These are phyloP conservation scores for Pseudorhombus dupliciocellatus DNA, from an alignment of 2,113 vertebrate species.

Conservation along the genomic window DNA sequence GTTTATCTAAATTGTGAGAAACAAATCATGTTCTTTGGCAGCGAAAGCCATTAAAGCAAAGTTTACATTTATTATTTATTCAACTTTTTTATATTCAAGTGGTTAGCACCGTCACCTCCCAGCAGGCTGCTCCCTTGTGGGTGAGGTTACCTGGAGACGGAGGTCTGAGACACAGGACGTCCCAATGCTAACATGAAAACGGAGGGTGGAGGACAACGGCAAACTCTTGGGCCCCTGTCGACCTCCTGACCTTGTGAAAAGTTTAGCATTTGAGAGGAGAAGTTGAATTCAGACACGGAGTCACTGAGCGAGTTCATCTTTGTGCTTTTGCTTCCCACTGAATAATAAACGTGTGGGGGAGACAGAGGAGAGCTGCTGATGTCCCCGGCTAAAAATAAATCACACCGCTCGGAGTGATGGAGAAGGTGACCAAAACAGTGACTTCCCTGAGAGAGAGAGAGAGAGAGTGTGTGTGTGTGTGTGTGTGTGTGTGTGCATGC, in stretches of 20 bases:
- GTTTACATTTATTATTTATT: too few relatives aligned
- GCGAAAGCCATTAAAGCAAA: too few relatives aligned
- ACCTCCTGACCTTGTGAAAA: neutral
- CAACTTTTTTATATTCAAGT: too few relatives aligned
- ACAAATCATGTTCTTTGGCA: too few relatives aligned
- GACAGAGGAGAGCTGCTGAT: constrained; percentile 15
- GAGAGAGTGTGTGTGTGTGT: constrained; percentile 23
- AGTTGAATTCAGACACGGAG: constrained; percentile 11
- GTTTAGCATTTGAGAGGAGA: constrained; percentile 4
- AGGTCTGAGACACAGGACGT: too few relatives aligned
- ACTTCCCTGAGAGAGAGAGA: constrained; percentile 38
- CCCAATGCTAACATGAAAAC: too few relatives aligned
- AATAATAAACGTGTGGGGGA: constrained; percentile 18
- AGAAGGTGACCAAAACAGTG: constrained; percentile 58
- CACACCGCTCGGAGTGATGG: constrained; percentile 38
- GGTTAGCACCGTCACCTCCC: too few relatives aligned
- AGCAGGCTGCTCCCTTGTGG: too few relatives aligned
- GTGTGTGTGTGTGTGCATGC: constrained; percentile 5
- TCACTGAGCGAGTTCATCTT: constrained; percentile 4
- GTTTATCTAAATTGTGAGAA: too few relatives aligned
- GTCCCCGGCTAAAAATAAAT: constrained; percentile 63
- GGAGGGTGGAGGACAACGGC: neutral
- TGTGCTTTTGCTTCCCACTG: constrained; percentile 42
- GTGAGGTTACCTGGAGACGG: too few relatives aligned
- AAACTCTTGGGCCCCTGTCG: constrained; percentile 1